Conservation (phyloP, 2,888 invertebrate genomes). For the Polyommatus icarus region DNA sequence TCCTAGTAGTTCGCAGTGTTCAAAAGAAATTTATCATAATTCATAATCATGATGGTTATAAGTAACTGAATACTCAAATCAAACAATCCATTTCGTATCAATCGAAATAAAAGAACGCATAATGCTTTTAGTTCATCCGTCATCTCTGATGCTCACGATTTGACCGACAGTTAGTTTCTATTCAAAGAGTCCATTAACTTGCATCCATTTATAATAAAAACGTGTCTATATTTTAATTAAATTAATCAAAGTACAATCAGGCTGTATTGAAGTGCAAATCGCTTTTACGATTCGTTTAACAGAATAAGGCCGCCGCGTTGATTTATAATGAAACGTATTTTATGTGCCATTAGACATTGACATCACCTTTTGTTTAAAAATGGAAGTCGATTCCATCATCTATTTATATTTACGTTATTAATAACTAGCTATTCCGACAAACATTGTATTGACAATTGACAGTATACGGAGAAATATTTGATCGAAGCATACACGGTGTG, state of each 20-base stretch:
- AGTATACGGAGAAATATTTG: no score
- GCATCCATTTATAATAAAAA: conserved; percentile 43
- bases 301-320: conserved; percentile 11
- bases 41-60: conserved; percentile 7
- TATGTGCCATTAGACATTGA: neutral
- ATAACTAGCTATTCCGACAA: no score
- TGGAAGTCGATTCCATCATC: neutral
- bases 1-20: neutral
- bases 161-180: conserved; percentile 16
- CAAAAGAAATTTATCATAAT: neutral
- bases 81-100: conserved; percentile 11
- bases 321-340: conserved; percentile 15
- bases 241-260: conserved; percentile 51
- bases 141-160: conserved; percentile 20
- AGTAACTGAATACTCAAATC: conserved; percentile 16
- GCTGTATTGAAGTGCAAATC: conserved; percentile 51
- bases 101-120: conserved; percentile 22
- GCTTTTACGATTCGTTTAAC: conserved; percentile 22
- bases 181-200: conserved; percentile 40
- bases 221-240: conserved; percentile 45
- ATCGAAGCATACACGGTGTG: no score
- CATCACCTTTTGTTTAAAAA: conserved; percentile 13
- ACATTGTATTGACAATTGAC: no score
- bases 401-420: no score
- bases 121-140: conserved; percentile 9